A percentile compares a stretch with the other conserved stretches of the same genome.
phyloP scores from a whole-genome alignment of 1,140 invertebrate genomes.

The Tetramorium alpestre region DNA sequence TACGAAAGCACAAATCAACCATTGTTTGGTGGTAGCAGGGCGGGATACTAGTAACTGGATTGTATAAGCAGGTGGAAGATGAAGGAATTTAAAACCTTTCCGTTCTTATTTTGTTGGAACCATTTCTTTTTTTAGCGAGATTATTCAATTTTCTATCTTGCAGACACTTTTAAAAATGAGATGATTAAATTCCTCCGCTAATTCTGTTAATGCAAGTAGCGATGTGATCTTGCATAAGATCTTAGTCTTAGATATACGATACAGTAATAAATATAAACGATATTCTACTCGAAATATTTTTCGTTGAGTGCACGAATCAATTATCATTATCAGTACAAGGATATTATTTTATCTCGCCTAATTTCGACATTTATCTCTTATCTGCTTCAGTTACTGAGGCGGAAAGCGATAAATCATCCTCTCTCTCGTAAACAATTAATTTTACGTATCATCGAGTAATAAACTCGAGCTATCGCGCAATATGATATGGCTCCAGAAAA shows the following conservation, averaged over 20 bases:
- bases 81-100: background rate
- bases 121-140: background rate
- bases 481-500: background rate
- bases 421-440: constrained; percentile 50
- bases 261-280: background rate
- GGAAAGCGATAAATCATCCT: constrained; percentile 41
- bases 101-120: background rate
- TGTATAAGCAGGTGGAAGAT: constrained; percentile 32
- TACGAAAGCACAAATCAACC: constrained; percentile 44
- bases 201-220: background rate
- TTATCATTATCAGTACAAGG: constrained; percentile 40
- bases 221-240: background rate
- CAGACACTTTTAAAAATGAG: background rate
- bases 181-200: background rate
- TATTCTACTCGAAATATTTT: background rate
- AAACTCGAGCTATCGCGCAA: constrained; percentile 35
- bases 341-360: constrained; percentile 50
- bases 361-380: constrained; percentile 54
- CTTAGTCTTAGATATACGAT: background rate
- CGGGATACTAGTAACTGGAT: constrained; percentile 28
- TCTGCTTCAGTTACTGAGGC: constrained; percentile 24
- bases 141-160: background rate
- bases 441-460: constrained; percentile 47
- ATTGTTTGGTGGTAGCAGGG: constrained; percentile 45
- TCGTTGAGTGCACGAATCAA: background rate